phyloP scores from a whole-genome alignment of 64 coral and sea anemone genomes.

The Actinia tenebrosa region DNA sequence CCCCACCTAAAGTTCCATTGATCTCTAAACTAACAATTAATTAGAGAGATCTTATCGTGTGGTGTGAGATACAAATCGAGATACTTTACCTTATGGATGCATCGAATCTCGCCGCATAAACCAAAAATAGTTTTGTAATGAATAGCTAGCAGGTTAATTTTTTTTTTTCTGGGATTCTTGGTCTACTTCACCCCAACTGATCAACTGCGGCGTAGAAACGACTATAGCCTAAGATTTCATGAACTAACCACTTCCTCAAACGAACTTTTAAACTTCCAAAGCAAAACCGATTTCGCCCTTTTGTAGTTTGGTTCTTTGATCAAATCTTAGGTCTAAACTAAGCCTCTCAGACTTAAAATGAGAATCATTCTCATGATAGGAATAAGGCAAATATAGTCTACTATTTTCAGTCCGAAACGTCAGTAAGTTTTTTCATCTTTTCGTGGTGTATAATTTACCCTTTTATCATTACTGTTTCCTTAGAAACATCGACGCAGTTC shows the following conservation, averaged over 20 bases:
- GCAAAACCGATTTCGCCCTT: neutral
- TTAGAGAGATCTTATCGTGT: constrained; percentile 37
- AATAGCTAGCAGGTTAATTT: neutral
- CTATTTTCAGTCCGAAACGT: no score
- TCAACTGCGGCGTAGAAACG: neutral
- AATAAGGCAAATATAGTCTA: no score
- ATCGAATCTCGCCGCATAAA: neutral
- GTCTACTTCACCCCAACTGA: neutral
- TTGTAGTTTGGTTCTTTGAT: neutral
- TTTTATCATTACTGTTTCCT: no score
- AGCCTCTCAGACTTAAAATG: no score
- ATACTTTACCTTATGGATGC: constrained; percentile 1
- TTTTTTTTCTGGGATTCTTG: neutral
- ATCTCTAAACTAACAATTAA: constrained; percentile 35
- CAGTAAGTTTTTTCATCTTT: no score
- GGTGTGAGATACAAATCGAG: constrained; percentile 1
- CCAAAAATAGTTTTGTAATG: neutral
- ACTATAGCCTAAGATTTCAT: neutral
- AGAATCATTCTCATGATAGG: no score
- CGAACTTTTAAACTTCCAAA: neutral
- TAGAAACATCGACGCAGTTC: no score
- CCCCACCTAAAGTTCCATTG: constrained; percentile 48
- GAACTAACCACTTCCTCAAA: neutral
- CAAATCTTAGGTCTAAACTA: neutral
- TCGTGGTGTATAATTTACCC: no score